These are phyloP conservation scores for Venusia cambrica DNA, from an alignment of 2,888 invertebrate species.

Conservation along the genomic window DNA sequence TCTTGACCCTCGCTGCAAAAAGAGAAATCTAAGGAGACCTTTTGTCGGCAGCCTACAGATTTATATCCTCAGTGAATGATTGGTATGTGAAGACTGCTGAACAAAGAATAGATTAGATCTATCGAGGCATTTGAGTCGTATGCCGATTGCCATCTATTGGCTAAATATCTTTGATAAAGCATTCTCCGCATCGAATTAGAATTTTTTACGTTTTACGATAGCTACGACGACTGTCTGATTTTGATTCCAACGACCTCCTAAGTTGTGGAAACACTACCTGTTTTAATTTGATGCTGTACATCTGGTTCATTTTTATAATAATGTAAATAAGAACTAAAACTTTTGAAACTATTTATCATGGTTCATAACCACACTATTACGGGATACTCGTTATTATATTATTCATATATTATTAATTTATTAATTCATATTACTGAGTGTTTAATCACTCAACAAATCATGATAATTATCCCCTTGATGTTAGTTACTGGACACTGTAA, in stretches of 20 bases:
- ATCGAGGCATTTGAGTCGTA: slow-evolving; percentile 25
- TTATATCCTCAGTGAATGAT: slow-evolving; percentile 59
- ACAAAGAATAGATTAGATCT: slow-evolving; percentile 43
- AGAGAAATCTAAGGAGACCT: slow-evolving; percentile 51
- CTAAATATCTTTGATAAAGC: slow-evolving; percentile 22
- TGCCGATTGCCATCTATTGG: slow-evolving; percentile 27
- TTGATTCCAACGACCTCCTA: slow-evolving; percentile 5
- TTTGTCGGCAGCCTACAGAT: slow-evolving; percentile 59
- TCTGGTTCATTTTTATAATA: no score
- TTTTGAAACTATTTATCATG: no score
- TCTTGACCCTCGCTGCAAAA: slow-evolving; percentile 60
- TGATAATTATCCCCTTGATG: no score
- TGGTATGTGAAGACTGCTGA: slow-evolving; percentile 40
- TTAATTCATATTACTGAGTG: no score
- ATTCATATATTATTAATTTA: no score
- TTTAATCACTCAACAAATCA: no score
- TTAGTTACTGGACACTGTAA: no score
- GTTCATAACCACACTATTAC: no score
- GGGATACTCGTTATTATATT: no score
- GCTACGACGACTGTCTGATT: slow-evolving; percentile 2
- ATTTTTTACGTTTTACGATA: slow-evolving; percentile 7
- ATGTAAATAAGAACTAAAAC: no score
- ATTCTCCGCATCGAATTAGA: slow-evolving; percentile 19
- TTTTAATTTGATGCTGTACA: no score
- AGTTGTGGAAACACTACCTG: neutral